Conservation (phyloP, 2,113 vertebrate species). For the Stigmatopora nigra region DNA sequence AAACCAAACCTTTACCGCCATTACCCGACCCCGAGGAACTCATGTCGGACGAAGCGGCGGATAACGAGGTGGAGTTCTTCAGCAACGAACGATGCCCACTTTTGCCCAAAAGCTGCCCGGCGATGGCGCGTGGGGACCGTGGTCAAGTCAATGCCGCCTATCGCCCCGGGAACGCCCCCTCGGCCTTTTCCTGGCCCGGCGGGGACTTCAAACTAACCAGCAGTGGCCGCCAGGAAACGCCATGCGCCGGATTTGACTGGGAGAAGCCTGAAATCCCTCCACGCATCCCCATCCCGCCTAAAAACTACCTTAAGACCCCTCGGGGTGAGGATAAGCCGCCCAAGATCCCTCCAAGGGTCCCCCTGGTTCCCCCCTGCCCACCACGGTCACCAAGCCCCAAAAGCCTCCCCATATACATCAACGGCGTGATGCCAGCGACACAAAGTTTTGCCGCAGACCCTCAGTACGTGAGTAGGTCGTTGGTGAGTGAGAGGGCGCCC, state of each 20-base stretch:
- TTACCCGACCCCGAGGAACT: slow-evolving; percentile 75
- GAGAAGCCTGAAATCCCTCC: slow-evolving; percentile 88
- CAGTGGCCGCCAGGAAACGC: slow-evolving; percentile 12
- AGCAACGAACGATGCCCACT: slow-evolving; percentile 77
- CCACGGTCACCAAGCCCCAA: slow-evolving; percentile 89
- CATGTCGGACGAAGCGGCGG: slow-evolving; percentile 75
- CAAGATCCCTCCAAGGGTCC: slow-evolving; percentile 85
- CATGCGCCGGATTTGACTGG: slow-evolving; percentile 23
- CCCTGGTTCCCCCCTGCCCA: slow-evolving; percentile 73
- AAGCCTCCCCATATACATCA: slow-evolving; percentile 87
- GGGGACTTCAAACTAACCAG: slow-evolving; percentile 26
- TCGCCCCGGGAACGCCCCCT: slow-evolving; percentile 36
- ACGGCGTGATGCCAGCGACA: slow-evolving; percentile 94
- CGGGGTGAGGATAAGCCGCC: slow-evolving; percentile 81
- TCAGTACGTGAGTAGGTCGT: slow-evolving; percentile 88
- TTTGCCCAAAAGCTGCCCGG: slow-evolving; percentile 69
- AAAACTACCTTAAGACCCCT: slow-evolving; percentile 63
- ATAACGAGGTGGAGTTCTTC: slow-evolving; percentile 88
- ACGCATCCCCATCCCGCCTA: slow-evolving; percentile 80
- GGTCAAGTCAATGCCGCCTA: slow-evolving; percentile 89
- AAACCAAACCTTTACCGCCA: slow-evolving; percentile 83
- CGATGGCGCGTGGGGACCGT: slow-evolving; percentile 64
- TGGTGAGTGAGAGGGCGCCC: slow-evolving; percentile 75
- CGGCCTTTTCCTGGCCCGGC: slow-evolving; percentile 55
- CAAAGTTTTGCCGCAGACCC: slow-evolving; percentile 97